These are phyloP conservation scores for Mylabris phalerata DNA, from an alignment of 1,140 invertebrate genomes.

Conservation along the genomic window DNA sequence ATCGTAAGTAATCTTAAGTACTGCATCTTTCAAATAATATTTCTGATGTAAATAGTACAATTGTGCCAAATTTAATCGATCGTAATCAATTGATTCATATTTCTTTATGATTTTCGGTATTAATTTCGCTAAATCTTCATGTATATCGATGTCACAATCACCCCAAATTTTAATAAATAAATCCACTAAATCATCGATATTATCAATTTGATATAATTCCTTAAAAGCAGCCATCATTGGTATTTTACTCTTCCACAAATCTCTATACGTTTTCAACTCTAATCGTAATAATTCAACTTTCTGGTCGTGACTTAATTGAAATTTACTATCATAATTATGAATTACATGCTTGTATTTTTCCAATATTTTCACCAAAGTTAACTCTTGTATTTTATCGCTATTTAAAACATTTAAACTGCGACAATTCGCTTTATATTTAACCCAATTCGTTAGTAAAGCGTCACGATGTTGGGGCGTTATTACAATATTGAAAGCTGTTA, in stretches of 20 bases:
- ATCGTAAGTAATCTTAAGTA: neutral
- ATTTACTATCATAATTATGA: neutral
- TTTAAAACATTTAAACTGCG: neutral
- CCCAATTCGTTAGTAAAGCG: neutral
- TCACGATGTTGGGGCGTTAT: neutral
- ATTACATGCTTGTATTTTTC: neutral
- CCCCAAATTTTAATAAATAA: conserved; percentile 1
- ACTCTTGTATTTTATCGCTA: neutral
- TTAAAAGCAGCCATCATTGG: neutral
- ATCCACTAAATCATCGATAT: neutral
- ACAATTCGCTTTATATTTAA: neutral
- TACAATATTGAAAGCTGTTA: neutral
- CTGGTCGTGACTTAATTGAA: neutral
- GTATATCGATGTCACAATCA: neutral
- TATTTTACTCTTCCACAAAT: conserved; percentile 5
- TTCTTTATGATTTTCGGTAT: neutral
- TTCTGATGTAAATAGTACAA: conserved; percentile 9
- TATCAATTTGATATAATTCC: neutral
- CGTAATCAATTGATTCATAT: neutral
- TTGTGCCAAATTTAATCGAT: neutral
- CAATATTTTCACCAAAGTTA: neutral
- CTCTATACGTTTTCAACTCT: neutral
- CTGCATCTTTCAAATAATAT: neutral
- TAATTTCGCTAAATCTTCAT: neutral
- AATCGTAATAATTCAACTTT: conserved; percentile 1